These are phyloP conservation scores for Poeciliopsis occidentalis DNA, from an alignment of 2,113 vertebrate genomes.

Conservation along the genomic window DNA sequence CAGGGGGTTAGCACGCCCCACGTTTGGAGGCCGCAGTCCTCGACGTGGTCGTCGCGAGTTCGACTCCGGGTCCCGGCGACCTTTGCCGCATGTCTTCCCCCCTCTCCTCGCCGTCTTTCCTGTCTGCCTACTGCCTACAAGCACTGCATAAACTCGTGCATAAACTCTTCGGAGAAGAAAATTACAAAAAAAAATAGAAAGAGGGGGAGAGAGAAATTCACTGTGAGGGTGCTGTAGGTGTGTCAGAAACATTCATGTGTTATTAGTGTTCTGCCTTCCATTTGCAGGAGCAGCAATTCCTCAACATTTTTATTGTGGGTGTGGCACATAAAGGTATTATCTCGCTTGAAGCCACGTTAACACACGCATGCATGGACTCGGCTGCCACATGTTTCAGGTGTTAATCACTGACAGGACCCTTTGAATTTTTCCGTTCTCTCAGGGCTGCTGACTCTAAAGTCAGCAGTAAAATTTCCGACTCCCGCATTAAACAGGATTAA, in stretches of 20 bases:
- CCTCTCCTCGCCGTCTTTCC: too few species aligned
- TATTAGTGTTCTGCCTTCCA: background rate
- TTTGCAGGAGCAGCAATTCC: background rate
- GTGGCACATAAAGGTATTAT: background rate
- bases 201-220: background rate
- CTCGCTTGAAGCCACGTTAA: background rate
- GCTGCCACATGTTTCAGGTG: conserved; percentile 12
- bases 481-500: background rate
- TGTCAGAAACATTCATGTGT: background rate
- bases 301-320: conserved; percentile 29
- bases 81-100: too few species aligned
- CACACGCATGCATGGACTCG: background rate
- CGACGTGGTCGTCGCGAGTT: too few species aligned
- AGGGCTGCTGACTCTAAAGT: background rate
- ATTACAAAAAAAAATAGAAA: background rate
- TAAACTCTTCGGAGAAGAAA: too few species aligned
- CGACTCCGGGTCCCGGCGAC: too few species aligned
- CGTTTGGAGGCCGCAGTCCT: too few species aligned
- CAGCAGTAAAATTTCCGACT: background rate
- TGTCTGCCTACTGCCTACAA: too few species aligned
- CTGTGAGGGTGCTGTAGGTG: background rate
- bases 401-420: background rate
- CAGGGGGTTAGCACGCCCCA: too few species aligned
- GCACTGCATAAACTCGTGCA: too few species aligned
- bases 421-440: background rate